Conservation (phyloP, 2,113 vertebrate species). For the Varanus komodoensis region DNA sequence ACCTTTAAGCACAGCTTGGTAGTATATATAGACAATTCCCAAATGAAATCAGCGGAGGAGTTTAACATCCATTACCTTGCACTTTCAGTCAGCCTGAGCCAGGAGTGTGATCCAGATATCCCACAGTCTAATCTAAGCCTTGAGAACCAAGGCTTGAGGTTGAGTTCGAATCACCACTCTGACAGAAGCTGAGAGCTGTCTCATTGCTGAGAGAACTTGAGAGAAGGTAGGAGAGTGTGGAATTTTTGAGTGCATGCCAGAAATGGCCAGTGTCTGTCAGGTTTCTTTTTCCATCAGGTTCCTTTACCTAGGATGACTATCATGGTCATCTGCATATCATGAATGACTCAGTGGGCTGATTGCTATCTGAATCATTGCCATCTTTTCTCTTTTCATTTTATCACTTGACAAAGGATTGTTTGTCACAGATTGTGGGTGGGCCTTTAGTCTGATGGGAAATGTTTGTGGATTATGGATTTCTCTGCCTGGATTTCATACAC, state of each 20-base stretch:
- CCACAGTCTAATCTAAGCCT: slow-evolving; percentile 6
- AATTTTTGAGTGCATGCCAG: background rate
- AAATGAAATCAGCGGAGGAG: too few species aligned
- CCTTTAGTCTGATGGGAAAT: background rate
- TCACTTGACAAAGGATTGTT: background rate
- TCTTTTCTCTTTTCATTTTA: background rate
- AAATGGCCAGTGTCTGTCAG: background rate
- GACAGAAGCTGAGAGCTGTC: slow-evolving; percentile 34
- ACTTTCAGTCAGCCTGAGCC: background rate
- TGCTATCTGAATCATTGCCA: background rate
- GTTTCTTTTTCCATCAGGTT: slow-evolving; percentile 26
- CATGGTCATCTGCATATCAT: background rate
- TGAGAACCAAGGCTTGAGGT: background rate
- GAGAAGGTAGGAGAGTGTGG: background rate
- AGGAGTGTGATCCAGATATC: background rate
- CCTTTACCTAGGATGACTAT: background rate
- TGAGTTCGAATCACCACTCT: slow-evolving; percentile 4
- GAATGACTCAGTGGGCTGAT: background rate
- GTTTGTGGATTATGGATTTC: background rate
- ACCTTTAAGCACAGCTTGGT: too few species aligned
- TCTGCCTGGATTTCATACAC: background rate
- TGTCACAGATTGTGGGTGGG: background rate
- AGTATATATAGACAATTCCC: background rate
- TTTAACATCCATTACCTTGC: background rate
- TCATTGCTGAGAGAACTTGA: background rate